Base-by-base conservation (phyloP, 2,888 invertebrate species). In the Megalurothrips usitatus region DNA sequence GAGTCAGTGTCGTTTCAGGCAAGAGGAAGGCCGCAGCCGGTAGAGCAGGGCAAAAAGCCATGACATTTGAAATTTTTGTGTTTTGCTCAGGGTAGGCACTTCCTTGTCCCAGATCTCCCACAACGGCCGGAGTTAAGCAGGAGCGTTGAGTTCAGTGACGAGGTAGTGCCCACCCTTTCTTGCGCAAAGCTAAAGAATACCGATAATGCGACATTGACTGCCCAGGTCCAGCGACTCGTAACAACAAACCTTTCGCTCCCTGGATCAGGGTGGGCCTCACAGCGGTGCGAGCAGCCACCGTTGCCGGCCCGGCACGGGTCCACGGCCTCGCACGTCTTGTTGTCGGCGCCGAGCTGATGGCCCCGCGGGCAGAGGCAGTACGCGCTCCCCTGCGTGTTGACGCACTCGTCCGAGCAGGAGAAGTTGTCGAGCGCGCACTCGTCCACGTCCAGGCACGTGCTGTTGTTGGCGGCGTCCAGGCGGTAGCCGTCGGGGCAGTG, bases 371-470 rank as follows among this genome's bases (percentile, higher is more conserved):
- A 84, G 79, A 82, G 79, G 81, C 84, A 84, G 82, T 84, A 83
- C 79, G 84, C 83, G 0, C 83, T 88, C 26, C 91, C 91, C 48
- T 88, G 88, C 0, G 91, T 89, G 85, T 92, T 91, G 83, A 89
- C 87, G 85, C 92, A 92, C 79, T 87, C 86, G 82, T 91, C 91
- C n/a, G 89, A 89, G 85, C 92, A 92, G 85, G 87, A 81, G 0
- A 88, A 89, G 82, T 89, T 89, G 81, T 87, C 87, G 43, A 86
- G 85, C 14, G 82, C 80, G 84, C 92, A 92, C 83, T 91, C 90
- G 86, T 91, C 89, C 82, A 88, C 84, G 84, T 89, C 89, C 84
- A 88, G 88, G 84, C 91, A 92, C 0, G 86, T 86, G 52, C 85
- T 84, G 34, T 85, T 85, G 82, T 88, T 75, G 68, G 23, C 87